These are phyloP conservation scores for Oxyteleia sp. DNA, from an alignment of 2,888 invertebrate species.

Conservation along the genomic window DNA sequence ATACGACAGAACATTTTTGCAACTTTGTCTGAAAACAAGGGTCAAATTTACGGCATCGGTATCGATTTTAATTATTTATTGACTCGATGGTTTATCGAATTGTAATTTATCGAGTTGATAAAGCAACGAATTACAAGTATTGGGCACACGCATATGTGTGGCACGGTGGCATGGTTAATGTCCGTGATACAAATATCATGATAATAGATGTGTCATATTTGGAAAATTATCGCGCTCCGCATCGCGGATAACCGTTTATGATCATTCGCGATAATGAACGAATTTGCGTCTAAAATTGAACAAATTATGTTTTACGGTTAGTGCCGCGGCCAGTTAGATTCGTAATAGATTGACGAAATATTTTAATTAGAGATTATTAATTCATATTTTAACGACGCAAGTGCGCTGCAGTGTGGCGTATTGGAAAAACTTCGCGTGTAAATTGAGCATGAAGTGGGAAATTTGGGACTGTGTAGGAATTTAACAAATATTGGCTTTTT, in stretches of 20 bases:
- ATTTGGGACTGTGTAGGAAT: no score
- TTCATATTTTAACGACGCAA: no score
- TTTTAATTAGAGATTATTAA: no score
- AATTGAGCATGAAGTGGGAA: no score
- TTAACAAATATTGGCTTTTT: no score
- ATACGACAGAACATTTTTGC: no score
- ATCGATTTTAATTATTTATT: conserved; percentile 36
- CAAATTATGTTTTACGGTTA: conserved; percentile 33
- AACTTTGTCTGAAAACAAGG: no score
- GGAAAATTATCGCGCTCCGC: conserved; percentile 57
- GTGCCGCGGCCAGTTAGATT: neutral
- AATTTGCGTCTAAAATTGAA: conserved; percentile 29
- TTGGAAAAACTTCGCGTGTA: no score
- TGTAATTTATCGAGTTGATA: conserved; percentile 63
- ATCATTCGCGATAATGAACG: conserved; percentile 39
- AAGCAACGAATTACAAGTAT: conserved; percentile 47
- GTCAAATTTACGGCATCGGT: conserved; percentile 23
- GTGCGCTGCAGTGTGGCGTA: no score
- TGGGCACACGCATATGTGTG: conserved; percentile 38
- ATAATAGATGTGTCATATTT: conserved; percentile 64
- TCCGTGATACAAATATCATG: conserved; percentile 63
- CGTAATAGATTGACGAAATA: neutral
- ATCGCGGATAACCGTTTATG: conserved; percentile 56
- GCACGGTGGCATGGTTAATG: conserved; percentile 53
- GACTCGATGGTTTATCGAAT: conserved; percentile 49